Conservation (phyloP, 1,140 invertebrate species). For the Drosophila parvula region DNA sequence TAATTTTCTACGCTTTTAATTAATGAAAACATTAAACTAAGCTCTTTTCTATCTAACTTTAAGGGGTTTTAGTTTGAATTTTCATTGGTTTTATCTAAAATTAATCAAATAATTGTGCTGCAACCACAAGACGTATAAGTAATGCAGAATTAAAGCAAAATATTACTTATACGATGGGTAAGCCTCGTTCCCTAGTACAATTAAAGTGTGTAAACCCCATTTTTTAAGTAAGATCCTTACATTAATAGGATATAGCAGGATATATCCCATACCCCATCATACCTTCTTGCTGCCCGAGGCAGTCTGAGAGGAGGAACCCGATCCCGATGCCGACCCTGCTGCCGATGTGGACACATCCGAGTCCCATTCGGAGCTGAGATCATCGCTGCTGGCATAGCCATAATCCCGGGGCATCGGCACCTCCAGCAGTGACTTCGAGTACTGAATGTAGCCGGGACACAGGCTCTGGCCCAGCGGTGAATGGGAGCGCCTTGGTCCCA, state of each 20-base stretch:
- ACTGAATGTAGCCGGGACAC: constrained; percentile 90
- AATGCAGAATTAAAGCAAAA: not conserved
- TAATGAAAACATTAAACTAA: not conserved
- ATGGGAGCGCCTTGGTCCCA: constrained; percentile 60
- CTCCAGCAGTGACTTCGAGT: constrained; percentile 89
- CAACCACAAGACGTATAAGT: not conserved
- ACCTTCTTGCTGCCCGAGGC: constrained; percentile 67
- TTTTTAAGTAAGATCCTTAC: too few species aligned
- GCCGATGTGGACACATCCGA: constrained; percentile 87
- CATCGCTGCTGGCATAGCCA: constrained; percentile 93
- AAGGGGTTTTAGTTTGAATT: not conserved
- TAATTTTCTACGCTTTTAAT: not conserved
- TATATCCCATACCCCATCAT: not conserved
- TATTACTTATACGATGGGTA: not conserved
- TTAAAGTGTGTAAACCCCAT: not conserved
- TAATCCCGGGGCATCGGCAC: constrained; percentile 90
- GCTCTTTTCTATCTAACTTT: too few species aligned
- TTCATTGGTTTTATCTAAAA: not conserved
- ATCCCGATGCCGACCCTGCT: constrained; percentile 28
- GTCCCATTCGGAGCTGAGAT: constrained; percentile 95
- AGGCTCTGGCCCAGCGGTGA: constrained; percentile 70
- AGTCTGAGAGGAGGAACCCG: constrained; percentile 27
- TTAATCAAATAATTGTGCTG: too few species aligned
- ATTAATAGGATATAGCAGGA: too few species aligned
- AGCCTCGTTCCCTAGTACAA: not conserved